phyloP scores from a whole-genome alignment of 2,888 invertebrate genomes.

The Pachydiplax longipennis region DNA sequence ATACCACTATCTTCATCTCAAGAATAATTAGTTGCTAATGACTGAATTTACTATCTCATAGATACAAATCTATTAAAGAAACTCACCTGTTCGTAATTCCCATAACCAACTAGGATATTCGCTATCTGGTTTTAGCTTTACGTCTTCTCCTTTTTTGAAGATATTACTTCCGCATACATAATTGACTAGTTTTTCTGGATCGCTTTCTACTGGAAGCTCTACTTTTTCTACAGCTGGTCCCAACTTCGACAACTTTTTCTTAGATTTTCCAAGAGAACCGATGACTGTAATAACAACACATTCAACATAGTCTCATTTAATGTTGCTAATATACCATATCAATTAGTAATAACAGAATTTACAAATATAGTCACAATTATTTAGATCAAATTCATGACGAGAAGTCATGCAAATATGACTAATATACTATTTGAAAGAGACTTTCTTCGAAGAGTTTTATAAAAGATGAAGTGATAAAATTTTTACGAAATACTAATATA shows the following conservation, averaged over 20 bases:
- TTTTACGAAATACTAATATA: neutral
- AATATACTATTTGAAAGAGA: too few species aligned
- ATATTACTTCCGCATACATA: constrained; percentile 89
- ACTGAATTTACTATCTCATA: too few species aligned
- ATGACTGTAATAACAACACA: constrained; percentile 48
- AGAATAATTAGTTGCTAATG: neutral
- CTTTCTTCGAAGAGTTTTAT: too few species aligned
- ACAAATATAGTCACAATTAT: too few species aligned
- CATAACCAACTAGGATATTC: constrained; percentile 96
- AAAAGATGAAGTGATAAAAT: too few species aligned
- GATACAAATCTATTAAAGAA: too few species aligned
- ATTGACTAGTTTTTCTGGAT: constrained; percentile 75
- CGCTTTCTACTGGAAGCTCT: constrained; percentile 83
- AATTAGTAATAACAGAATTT: too few species aligned
- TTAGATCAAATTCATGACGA: too few species aligned
- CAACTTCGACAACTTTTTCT: constrained; percentile 69
- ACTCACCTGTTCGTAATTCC: constrained; percentile 70
- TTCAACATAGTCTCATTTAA: too few species aligned
- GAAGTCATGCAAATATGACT: too few species aligned
- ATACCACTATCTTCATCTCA: neutral
- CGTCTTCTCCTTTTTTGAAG: constrained; percentile 77
- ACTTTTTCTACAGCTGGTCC: constrained; percentile 73
- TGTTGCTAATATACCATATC: too few species aligned
- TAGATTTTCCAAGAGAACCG: constrained; percentile 56
- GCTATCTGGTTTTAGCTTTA: constrained; percentile 73